A percentile compares a stretch with the other conserved stretches of the same genome.
Conservation (phyloP, 2,797 vertebrate species). For the Scyliorhinus canicula region DNA sequence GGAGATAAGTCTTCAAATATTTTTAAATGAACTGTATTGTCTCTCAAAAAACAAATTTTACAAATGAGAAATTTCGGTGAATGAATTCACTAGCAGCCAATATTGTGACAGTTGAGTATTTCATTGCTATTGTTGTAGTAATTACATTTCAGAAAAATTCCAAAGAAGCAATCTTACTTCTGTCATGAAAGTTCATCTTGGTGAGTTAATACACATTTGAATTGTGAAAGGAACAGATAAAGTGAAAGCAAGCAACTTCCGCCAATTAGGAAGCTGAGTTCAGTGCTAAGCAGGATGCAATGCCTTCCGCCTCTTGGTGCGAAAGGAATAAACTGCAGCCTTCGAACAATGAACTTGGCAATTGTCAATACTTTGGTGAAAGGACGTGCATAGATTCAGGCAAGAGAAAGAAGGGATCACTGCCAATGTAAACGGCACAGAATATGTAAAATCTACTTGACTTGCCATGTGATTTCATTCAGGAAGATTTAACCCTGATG, state of each 20-base stretch:
- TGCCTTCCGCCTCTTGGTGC: not conserved
- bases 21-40: not conserved
- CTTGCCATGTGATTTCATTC: no score
- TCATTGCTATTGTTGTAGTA: not conserved
- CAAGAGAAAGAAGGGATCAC: no score
- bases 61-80: not conserved
- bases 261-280: no score
- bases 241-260: not conserved
- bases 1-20: not conserved
- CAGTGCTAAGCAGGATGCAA: not conserved
- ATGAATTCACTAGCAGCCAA: not conserved
- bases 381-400: no score
- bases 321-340: not conserved
- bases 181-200: constrained; percentile 5
- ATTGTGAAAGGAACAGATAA: not conserved
- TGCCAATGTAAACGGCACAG: no score
- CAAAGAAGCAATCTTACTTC: not conserved
- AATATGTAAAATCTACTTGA: no score
- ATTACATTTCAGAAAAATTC: not conserved
- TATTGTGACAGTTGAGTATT: not conserved
- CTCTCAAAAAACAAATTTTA: not conserved
- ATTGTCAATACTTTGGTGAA: not conserved
- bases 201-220: not conserved
- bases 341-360: not conserved
- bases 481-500: no score